A percentile compares a stretch with the other conserved stretches of the same genome.
phyloP scores from a whole-genome alignment of 2,888 invertebrate species.

The Tolmerus cingulatus region DNA sequence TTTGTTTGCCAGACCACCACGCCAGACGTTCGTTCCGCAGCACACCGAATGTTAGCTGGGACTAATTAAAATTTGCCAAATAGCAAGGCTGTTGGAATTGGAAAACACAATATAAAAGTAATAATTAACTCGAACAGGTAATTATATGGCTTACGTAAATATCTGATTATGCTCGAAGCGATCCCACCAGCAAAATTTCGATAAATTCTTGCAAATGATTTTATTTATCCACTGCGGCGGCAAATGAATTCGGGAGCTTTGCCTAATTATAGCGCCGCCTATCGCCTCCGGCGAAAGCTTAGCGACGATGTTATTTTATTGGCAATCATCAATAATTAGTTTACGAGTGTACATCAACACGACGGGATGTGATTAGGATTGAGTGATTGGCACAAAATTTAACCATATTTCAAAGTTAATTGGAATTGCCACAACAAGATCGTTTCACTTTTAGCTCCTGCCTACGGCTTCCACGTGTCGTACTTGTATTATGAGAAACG shows the following conservation, averaged over 20 bases:
- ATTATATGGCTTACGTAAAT: background rate
- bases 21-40: background rate
- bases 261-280: background rate
- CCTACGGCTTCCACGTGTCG: background rate
- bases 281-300: background rate
- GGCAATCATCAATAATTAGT: constrained; percentile 31
- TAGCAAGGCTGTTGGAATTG: background rate
- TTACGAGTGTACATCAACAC: constrained; percentile 13
- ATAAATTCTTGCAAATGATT: constrained; percentile 10
- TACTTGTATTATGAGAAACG: background rate
- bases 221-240: constrained; percentile 12
- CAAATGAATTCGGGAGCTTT: background rate
- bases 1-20: background rate
- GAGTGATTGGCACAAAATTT: constrained; percentile 1
- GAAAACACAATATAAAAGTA: background rate
- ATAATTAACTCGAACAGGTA: constrained; percentile 10
- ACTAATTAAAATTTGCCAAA: constrained; percentile 2
- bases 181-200: background rate
- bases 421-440: background rate
- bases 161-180: background rate
- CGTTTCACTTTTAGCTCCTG: background rate
- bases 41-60: background rate
- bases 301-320: constrained; percentile 9
- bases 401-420: constrained; percentile 14
- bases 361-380: constrained; percentile 7